phyloP scores from a whole-genome alignment of 2,113 vertebrate species.

The Stercorarius parasiticus region DNA sequence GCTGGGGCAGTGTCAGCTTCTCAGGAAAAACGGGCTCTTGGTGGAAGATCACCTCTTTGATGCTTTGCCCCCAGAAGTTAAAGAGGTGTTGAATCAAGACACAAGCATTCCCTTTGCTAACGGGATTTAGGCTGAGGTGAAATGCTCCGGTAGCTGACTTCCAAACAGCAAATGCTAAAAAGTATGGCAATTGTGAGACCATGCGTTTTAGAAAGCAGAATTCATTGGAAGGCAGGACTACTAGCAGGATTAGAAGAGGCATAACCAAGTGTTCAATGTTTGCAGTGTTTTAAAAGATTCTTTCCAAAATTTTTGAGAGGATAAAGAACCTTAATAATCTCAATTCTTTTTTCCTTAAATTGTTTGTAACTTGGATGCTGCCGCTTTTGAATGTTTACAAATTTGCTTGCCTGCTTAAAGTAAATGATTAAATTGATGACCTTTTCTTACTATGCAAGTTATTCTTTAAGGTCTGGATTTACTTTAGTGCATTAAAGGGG shows the following conservation, averaged over 20 bases:
- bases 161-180: constrained; percentile 48
- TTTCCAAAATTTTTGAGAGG: constrained; percentile 70
- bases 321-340: constrained; percentile 74
- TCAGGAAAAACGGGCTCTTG: constrained; percentile 87
- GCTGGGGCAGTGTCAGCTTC: constrained; percentile 87
- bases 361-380: constrained; percentile 83
- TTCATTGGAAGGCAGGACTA: constrained; percentile 52
- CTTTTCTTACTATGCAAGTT: constrained; percentile 79
- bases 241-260: constrained; percentile 64
- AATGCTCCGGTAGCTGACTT: constrained; percentile 24
- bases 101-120: constrained; percentile 85
- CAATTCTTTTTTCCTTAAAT: constrained; percentile 75
- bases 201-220: constrained; percentile 64
- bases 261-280: constrained; percentile 67
- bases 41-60: constrained; percentile 98
- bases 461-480: constrained; percentile 73
- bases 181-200: constrained; percentile 45
- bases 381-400: constrained; percentile 85
- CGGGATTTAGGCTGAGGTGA: constrained; percentile 76
- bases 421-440: constrained; percentile 81
- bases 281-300: constrained; percentile 76
- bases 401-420: constrained; percentile 82
- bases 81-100: constrained; percentile 94
- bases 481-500: constrained; percentile 37
- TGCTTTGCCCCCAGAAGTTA: constrained; percentile 89